Conservation (phyloP, 2,113 vertebrate species). For the Datnioides undecimradiatus region DNA sequence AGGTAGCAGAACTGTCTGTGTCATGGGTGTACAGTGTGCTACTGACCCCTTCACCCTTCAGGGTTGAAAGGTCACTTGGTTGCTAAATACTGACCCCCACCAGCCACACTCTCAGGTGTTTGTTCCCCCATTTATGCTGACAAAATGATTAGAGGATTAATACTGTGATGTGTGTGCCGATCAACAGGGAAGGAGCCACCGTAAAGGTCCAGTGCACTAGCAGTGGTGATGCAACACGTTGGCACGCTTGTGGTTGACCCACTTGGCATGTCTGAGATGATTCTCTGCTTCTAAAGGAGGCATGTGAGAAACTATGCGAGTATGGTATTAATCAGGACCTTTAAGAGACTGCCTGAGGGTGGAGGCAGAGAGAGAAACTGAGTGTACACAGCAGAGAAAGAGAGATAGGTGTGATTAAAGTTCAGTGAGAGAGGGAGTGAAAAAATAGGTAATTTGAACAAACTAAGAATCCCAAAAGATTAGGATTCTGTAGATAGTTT, state of each 20-base stretch:
- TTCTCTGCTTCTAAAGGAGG: constrained; percentile 3
- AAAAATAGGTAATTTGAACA: background rate
- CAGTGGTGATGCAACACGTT: constrained; percentile 40
- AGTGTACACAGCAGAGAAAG: too few species aligned
- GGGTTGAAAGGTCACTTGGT: constrained; percentile 1
- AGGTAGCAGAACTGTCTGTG: background rate
- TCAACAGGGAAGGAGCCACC: background rate
- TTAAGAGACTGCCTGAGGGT: background rate
- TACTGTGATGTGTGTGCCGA: background rate
- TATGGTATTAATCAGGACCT: constrained; percentile 13
- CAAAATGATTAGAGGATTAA: background rate
- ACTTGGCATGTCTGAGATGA: constrained; percentile 42
- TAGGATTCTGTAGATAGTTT: background rate
- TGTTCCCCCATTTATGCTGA: background rate
- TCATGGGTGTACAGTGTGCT: background rate
- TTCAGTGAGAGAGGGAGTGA: background rate
- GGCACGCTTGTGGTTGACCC: constrained; percentile 10
- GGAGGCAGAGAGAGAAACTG: background rate
- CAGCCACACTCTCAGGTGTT: background rate
- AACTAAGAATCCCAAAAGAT: background rate
- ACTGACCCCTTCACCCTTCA: background rate
- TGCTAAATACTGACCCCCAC: background rate
- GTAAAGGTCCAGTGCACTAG: constrained; percentile 6
- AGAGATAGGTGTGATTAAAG: background rate
- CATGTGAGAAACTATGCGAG: constrained; percentile 9